Percentiles rank a stretch among this genome's conserved stretches.
Conservation (phyloP, 2,113 vertebrate genomes). For the Elgaria multicarinata region DNA sequence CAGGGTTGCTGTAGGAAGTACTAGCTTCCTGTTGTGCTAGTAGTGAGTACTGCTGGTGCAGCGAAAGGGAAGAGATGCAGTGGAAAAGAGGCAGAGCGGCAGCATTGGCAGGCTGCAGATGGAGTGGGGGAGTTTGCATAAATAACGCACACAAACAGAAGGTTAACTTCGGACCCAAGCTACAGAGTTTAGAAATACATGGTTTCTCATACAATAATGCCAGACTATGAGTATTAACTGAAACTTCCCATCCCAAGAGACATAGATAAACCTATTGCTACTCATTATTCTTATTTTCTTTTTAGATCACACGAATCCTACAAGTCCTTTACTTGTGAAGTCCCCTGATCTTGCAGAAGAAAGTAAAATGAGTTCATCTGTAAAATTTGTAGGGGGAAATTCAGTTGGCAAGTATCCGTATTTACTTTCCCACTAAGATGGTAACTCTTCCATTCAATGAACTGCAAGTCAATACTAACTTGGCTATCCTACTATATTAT, state of each 20-base stretch:
- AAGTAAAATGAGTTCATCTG: slow-evolving; percentile 86
- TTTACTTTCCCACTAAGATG: slow-evolving; percentile 1
- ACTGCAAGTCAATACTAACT: not conserved
- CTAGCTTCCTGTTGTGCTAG: too few species aligned
- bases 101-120: not conserved
- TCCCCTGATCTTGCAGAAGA: slow-evolving; percentile 93
- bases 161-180: not conserved
- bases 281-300: slow-evolving; percentile 38
- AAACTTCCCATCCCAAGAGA: not conserved
- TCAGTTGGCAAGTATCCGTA: slow-evolving; percentile 85
- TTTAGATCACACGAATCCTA: slow-evolving; percentile 92
- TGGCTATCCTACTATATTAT: not conserved
- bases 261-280: not conserved
- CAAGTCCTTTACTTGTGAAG: slow-evolving; percentile 92
- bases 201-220: not conserved
- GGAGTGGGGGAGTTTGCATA: not conserved
- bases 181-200: not conserved
- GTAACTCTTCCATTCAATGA: not conserved
- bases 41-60: too few species aligned
- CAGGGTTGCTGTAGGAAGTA: too few species aligned
- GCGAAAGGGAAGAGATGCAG: too few species aligned
- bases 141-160: not conserved
- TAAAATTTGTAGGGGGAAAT: slow-evolving; percentile 92
- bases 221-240: not conserved
- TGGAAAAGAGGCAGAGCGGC: too few species aligned